These are phyloP conservation scores for Meles meles DNA, from an alignment of 2,113 vertebrate genomes.

Conservation along the genomic window DNA sequence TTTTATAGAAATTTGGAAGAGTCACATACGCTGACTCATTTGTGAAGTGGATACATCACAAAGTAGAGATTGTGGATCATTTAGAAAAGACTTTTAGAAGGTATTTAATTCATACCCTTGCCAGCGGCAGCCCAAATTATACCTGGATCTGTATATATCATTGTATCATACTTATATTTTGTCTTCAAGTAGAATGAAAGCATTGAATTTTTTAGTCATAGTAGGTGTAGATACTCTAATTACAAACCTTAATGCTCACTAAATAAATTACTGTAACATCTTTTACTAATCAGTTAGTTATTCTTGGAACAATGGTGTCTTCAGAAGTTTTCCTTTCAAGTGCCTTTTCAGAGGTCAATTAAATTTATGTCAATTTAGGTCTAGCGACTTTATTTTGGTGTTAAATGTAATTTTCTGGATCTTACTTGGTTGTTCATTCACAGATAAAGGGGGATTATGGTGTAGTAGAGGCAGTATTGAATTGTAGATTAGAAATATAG, in stretches of 20 bases:
- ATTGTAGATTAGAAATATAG: background rate
- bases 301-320: slow-evolving; percentile 4
- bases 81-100: slow-evolving; percentile 12
- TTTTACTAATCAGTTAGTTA: background rate
- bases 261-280: background rate
- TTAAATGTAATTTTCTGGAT: background rate
- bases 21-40: background rate
- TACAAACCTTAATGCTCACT: background rate
- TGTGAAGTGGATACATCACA: slow-evolving; percentile 12
- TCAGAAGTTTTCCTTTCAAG: slow-evolving; percentile 38
- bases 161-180: background rate
- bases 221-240: background rate
- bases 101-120: background rate
- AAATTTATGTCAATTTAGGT: background rate
- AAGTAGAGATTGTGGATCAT: background rate
- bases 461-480: background rate
- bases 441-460: background rate
- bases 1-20: slow-evolving; percentile 26
- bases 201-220: background rate
- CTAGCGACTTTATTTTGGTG: background rate
- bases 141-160: background rate
- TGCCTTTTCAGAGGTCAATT: background rate
- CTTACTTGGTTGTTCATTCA: slow-evolving; percentile 13
- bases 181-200: background rate
- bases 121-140: background rate